Conservation (phyloP, 2,113 vertebrate species). For the Struthidea cinerea region DNA sequence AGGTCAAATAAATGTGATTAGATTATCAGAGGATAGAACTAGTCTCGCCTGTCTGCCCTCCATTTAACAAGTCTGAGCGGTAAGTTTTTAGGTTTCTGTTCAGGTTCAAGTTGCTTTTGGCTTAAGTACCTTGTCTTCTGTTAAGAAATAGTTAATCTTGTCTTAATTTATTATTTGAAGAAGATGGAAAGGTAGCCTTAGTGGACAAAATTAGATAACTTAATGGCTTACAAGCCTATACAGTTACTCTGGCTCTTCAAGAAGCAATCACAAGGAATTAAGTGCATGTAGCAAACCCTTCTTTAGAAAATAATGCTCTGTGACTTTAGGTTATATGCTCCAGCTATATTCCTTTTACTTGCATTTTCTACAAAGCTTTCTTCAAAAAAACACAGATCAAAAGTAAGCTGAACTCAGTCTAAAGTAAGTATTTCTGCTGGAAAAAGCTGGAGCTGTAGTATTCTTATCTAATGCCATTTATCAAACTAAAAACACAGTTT, state of each 20-base stretch:
- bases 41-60: not conserved
- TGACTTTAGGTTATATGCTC: not conserved
- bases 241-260: not conserved
- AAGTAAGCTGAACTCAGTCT: not conserved
- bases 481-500: not conserved
- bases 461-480: not conserved
- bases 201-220: not conserved
- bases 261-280: not conserved
- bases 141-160: not conserved
- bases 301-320: not conserved
- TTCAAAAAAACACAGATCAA: not conserved
- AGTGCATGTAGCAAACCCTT: not conserved
- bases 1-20: not conserved
- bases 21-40: not conserved
- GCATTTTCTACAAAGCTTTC: not conserved
- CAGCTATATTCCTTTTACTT: not conserved
- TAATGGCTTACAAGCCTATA: not conserved
- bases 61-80: not conserved
- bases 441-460: not conserved
- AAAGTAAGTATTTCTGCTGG: not conserved
- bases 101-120: not conserved
- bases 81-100: not conserved
- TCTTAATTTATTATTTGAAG: not conserved
- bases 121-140: not conserved
- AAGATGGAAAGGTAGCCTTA: not conserved